Base-by-base conservation (phyloP, 53 echinoderm and acorn worm genomes). In the Holothuria scabra region DNA sequence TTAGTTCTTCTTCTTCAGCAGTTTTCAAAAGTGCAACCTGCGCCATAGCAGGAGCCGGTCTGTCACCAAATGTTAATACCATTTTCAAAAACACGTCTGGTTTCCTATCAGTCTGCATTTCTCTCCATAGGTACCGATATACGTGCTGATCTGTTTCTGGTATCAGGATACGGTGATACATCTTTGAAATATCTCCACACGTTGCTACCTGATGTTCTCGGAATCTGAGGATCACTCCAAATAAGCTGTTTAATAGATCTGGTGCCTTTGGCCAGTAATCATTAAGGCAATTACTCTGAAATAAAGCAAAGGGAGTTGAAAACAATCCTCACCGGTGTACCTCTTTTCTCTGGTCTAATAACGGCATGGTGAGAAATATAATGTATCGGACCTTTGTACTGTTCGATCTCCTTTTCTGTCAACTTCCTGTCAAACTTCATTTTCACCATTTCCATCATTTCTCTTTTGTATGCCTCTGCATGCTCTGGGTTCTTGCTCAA, bases 331-430 rank as follows among this genome's bases (percentile, higher is more conserved):
- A 89, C 31, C 16, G 91, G 91, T 1, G 91, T 94, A 31, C 81
- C 84, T 44, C n/a, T 94, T 30, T 88, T 93, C 66, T 93, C 91
- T 10, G 91, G 86, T 21, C 84, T 60, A 2, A 88, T 33, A 13
- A 93, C 87, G 5, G 72, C 84, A 46, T 91, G 88, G n/a, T 93
- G 91, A 16, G 86, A 60, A 6, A 93, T 86, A 80, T 91, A 91
- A n/a, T n/a, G n/a, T n/a, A n/a, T n/a, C n/a, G n/a, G n/a, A 61
- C 93, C 91, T 9, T 60, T 38, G 66, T 87, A 87, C 14, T 65
- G 49, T 56, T 81, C 59, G 16, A 89, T 63, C 18, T 89, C 91
- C 12, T 85, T 55, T 30, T 57, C 19, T 13, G 86, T 76, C 12
- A 91, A 84, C 57, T 93, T 88, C 37, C 83, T 88, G 38, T 84